Evolutionary conservation across 2,888 invertebrate genomes (phyloP), one percentile per base, ranked within the genome.

Genomic region (Watsonalla cultraria): DNA sequence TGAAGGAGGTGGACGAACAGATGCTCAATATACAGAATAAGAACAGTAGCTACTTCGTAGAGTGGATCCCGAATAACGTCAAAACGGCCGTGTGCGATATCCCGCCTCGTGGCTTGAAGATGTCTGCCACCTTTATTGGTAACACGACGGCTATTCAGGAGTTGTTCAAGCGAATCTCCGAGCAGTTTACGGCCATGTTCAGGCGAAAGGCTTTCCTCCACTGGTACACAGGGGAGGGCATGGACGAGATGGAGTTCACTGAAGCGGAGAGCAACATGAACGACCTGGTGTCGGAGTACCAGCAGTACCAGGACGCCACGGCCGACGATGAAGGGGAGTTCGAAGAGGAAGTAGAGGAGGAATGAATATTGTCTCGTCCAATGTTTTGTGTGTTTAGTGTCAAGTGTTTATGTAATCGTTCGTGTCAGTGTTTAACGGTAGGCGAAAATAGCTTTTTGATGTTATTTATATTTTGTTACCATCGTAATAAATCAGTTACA

Each of bases 141-240:
- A 96, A 96, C 81, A 94, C 95, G 14, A 96, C 96, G 9, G 96
- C 96, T 61, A 96, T 96, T 66, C 97, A 97, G 76, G 96, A 96
- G 78, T 82, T 97, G 60, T 97, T 97, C 85, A 96, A 96, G 82
- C 92, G 97, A 72, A 95, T 96, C 67, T 94, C 95, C 46, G 96
- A 96, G 76, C 96, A 96, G 79, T 96, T 96, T 75, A 94, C 95
- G 14, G 96, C 96, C 70, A 97, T 98, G 98, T 98, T 97, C 92
- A 93, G 97, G 65, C 93, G 98, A 70, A 98, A 97, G 86, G 98
- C 98, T 79, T 98, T 98, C 93, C 92, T 98, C 70, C 97, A 98
- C 92, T 98, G 97, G 97, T 98, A 97, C 91, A 97, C 97, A 45
- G 97, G 97, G 51, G 97, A 98, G 82, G 98, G 98, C 62, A 98